Evolutionary conservation across 2,113 vertebrate genomes (phyloP).

Genomic region (Ginglymostoma cirratum): DNA sequence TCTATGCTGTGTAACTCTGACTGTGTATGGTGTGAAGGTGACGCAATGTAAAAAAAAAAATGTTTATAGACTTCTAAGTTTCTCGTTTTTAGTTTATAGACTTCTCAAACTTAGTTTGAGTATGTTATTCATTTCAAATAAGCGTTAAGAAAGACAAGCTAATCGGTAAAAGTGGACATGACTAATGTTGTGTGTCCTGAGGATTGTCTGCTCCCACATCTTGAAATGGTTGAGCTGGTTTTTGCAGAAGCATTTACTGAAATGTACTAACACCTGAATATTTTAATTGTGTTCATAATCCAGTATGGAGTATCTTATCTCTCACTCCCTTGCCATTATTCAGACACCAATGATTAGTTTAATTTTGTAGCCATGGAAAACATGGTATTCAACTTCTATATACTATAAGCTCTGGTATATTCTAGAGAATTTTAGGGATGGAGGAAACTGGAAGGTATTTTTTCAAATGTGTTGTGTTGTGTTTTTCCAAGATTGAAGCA

Average conservation of each 20-base stretch:
- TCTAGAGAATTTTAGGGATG: background rate
- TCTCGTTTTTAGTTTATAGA: too few relatives aligned
- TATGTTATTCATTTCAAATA: too few relatives aligned
- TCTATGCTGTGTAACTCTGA: too few relatives aligned
- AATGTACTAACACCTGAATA: background rate
- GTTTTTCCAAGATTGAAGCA: conserved; percentile 68
- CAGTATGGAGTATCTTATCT: background rate
- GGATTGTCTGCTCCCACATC: background rate
- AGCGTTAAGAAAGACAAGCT: background rate
- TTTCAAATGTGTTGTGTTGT: background rate
- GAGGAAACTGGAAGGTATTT: background rate
- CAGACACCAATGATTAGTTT: background rate
- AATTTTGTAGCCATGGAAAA: background rate
- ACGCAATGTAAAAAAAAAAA: too few relatives aligned
- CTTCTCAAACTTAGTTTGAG: too few relatives aligned
- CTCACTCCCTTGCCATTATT: background rate
- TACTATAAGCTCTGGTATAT: background rate
- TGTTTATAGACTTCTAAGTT: too few relatives aligned
- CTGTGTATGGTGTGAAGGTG: too few relatives aligned
- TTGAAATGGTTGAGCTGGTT: background rate
- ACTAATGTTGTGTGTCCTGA: background rate
- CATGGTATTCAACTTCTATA: background rate
- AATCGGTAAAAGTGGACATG: background rate
- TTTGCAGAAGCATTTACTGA: background rate
- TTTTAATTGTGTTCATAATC: background rate